phyloP scores from a whole-genome alignment of 2,797 vertebrate genomes.

The Tenualosa ilisha region DNA sequence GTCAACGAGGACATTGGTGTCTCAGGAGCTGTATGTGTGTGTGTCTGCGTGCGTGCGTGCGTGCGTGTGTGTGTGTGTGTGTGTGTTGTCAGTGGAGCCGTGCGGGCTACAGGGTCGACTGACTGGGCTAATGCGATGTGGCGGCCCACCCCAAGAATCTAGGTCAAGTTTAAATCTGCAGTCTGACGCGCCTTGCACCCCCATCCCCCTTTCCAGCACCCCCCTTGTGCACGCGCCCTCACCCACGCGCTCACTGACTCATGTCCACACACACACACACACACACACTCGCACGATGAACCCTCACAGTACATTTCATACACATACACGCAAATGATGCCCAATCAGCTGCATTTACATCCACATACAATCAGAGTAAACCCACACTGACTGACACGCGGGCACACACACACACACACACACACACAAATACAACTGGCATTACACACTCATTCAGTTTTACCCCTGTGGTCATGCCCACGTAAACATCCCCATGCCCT shows the following conservation, averaged over 20 bases:
- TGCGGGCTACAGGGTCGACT: slow-evolving; percentile 55
- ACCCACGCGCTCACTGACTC: slow-evolving; percentile 36
- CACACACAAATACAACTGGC: not conserved
- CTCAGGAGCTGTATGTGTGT: not conserved
- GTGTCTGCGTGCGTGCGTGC: no score
- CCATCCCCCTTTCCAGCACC: slow-evolving; percentile 58
- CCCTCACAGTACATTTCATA: not conserved
- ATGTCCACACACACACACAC: slow-evolving; percentile 1
- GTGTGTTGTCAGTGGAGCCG: not conserved
- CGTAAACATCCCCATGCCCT: not conserved
- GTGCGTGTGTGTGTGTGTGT: not conserved
- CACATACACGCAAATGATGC: not conserved
- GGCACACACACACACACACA: slow-evolving; percentile 28
- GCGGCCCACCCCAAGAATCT: slow-evolving; percentile 81
- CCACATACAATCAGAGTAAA: not conserved
- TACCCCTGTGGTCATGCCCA: not conserved
- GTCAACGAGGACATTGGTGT: slow-evolving; percentile 35
- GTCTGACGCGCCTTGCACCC: slow-evolving; percentile 32
- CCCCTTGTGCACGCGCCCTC: slow-evolving; percentile 61
- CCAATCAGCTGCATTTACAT: not conserved
- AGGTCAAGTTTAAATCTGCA: slow-evolving; percentile 85
- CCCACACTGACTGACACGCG: slow-evolving; percentile 39
- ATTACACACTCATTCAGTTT: not conserved
- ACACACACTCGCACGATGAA: not conserved
- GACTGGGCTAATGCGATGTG: slow-evolving; percentile 82